Conservation (phyloP, 2,797 vertebrate species). For the Trematomus bernacchii region DNA sequence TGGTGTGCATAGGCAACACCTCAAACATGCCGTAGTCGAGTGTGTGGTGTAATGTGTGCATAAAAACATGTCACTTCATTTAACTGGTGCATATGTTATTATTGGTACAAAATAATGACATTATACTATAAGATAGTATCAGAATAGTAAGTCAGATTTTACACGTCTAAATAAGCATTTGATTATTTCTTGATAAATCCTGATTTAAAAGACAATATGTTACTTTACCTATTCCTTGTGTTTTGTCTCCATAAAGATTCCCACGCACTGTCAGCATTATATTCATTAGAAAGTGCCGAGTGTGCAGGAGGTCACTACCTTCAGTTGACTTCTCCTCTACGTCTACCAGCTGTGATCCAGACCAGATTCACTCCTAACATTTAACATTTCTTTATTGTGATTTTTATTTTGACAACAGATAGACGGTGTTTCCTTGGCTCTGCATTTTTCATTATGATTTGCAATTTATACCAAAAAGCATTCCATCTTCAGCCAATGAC, state of each 20-base stretch:
- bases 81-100: too few relatives aligned
- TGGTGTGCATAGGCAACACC: conserved; percentile 3
- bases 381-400: background rate
- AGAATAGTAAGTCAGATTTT: too few relatives aligned
- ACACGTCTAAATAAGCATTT: too few relatives aligned
- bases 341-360: background rate
- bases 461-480: conserved; percentile 16
- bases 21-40: conserved; percentile 26
- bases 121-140: background rate
- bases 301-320: background rate
- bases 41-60: background rate
- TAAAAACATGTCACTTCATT: background rate
- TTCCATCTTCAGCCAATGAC: conserved; percentile 17
- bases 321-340: background rate
- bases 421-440: background rate
- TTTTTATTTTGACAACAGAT: background rate
- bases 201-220: too few relatives aligned
- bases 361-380: background rate
- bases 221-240: too few relatives aligned
- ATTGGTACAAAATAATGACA: background rate
- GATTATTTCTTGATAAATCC: too few relatives aligned
- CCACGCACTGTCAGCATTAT: background rate
- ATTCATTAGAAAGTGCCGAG: background rate
- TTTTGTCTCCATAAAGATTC: background rate
- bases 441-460: conserved; percentile 19